Base-by-base conservation (phyloP, 2,888 invertebrate species). In the Notodonta dromedarius region DNA sequence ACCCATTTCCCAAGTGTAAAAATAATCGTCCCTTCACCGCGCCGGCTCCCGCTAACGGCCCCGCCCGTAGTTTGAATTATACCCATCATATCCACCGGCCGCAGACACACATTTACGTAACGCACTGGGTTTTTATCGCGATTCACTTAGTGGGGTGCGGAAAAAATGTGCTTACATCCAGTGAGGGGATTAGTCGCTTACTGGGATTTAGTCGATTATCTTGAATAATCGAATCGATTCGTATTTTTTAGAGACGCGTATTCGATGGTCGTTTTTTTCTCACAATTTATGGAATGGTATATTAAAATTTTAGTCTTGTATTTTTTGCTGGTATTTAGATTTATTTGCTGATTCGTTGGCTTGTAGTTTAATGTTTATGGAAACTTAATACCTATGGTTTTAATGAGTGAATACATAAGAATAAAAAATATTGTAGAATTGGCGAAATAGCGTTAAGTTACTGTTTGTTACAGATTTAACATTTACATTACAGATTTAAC, bases 121-220 rank as follows among this genome's bases (percentile, higher is more conserved):
- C 4, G 2, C n/a, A 5, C 7, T 11, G 50, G 50, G 16, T 16
- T 50, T 50, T 50, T 50, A 50, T 16, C 60, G 57, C 53, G 60
- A 52, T 58, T 63, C 63, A 63, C 63, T 63, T 63, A 63, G 60
- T 53, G 60, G 58, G 63, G 56, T 53, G 60, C 32, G 58, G 50
- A 63, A 63, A 63, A 63, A 63, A 52, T 52, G 53, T 50, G 16
- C 50, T 50, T 50, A 50, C 16, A 16, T 8, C 50, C 16, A 50
- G 50, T 50, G 50, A 50, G 16, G 50, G 50, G 14, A 50, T 50
- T 50, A 16, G 14, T 16, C 50, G 14, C n/a, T 48, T 42, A 40
- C 9, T 46, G 46, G n/a, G 46, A 46, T 12, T 13, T 46, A 14
- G 9, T 50, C 50, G 50, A 50, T 50, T 8, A 3, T 50, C 48